A percentile compares a stretch with the other conserved stretches of the same genome.
These are phyloP conservation scores for Adelognathus sp. DNA, from an alignment of 2,888 invertebrate genomes.

Conservation along the genomic window DNA sequence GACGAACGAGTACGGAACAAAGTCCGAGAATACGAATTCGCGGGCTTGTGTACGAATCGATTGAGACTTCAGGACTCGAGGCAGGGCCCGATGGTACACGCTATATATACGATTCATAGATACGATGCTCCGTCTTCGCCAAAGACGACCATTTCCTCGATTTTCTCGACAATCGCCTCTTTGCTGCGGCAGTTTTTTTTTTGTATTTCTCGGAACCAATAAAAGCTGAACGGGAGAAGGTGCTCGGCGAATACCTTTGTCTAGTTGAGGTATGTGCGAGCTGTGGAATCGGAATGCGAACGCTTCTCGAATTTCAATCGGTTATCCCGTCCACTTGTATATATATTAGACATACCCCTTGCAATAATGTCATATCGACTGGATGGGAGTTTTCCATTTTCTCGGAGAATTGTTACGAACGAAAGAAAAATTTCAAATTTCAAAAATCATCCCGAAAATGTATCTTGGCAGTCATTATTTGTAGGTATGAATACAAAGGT, in stretches of 20 bases:
- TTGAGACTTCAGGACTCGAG: slow-evolving; percentile 23
- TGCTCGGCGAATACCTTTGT: slow-evolving; percentile 1
- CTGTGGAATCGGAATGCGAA: slow-evolving; percentile 18
- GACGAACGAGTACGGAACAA: slow-evolving; percentile 9
- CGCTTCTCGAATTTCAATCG: slow-evolving; percentile 41
- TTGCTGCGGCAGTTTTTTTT: slow-evolving; percentile 22
- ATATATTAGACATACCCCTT: not conserved
- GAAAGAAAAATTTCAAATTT: no score
- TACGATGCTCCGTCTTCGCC: not conserved
- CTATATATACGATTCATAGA: not conserved
- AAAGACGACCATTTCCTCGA: slow-evolving; percentile 53
- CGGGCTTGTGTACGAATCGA: slow-evolving; percentile 9
- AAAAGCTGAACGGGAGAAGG: slow-evolving; percentile 21
- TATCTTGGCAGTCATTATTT: no score
- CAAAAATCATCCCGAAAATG: no score
- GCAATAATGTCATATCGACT: no score
- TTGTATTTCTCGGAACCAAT: slow-evolving; percentile 43
- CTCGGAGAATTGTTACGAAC: no score
- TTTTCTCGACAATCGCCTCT: slow-evolving; percentile 40
- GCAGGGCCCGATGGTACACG: not conserved
- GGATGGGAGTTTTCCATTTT: no score
- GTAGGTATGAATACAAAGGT: no score
- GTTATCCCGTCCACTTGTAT: slow-evolving; percentile 8
- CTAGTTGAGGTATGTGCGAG: slow-evolving; percentile 11
- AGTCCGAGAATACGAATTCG: slow-evolving; percentile 25